These are phyloP conservation scores for Psilopogon haemacephalus DNA, from an alignment of 2,113 vertebrate species.

Conservation along the genomic window DNA sequence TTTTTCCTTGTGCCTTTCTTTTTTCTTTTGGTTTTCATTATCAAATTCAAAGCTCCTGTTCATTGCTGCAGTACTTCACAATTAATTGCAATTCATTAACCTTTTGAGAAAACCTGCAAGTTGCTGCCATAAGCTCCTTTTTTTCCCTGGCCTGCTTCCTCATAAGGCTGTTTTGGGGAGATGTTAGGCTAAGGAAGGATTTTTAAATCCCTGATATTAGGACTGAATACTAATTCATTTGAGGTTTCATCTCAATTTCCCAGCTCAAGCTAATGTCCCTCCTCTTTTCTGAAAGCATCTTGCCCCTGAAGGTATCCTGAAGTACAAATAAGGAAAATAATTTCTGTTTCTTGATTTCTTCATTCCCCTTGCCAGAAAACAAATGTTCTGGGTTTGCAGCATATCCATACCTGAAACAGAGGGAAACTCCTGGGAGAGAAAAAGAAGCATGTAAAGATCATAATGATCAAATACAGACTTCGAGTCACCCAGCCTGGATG, in stretches of 20 bases:
- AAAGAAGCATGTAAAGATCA: background rate
- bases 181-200: slow-evolving; percentile 32
- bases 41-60: slow-evolving; percentile 44
- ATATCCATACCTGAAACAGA: background rate
- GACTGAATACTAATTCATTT: slow-evolving; percentile 7
- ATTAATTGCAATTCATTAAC: slow-evolving; percentile 73
- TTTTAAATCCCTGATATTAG: background rate
- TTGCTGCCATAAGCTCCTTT: slow-evolving; percentile 15
- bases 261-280: background rate
- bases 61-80: slow-evolving; percentile 15
- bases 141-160: background rate
- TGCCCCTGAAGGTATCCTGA: background rate
- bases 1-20: background rate
- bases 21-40: background rate
- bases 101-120: slow-evolving; percentile 17
- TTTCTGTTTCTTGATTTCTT: background rate
- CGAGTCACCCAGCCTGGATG: no score
- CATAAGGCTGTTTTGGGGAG: slow-evolving; percentile 12
- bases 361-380: background rate
- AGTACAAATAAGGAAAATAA: background rate
- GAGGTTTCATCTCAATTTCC: slow-evolving; percentile 22
- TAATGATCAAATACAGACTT: background rate
- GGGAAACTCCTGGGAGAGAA: no score
- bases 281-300: background rate
- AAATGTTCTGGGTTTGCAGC: background rate